Percentiles rank a stretch among this genome's conserved stretches.
phyloP scores from a whole-genome alignment of 2,888 invertebrate species.

The Plemyria rubiginata region DNA sequence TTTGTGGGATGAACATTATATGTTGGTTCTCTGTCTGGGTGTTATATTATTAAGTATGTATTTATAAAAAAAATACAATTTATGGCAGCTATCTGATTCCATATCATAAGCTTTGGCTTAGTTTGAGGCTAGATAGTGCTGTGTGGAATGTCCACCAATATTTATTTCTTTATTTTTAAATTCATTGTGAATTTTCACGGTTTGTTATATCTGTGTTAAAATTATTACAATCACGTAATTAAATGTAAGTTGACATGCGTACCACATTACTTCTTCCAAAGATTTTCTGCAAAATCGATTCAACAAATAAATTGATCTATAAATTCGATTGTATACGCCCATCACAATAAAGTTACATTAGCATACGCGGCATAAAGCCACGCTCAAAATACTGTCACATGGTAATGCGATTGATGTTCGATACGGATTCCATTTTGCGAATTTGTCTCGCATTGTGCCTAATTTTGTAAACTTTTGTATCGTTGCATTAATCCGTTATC shows the following conservation, averaged over 20 bases:
- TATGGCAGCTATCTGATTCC: too few species aligned
- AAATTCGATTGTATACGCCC: slow-evolving; percentile 53
- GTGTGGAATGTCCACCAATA: too few species aligned
- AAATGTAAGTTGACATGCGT: slow-evolving; percentile 30
- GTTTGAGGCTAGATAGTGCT: too few species aligned
- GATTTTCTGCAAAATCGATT: slow-evolving; percentile 57
- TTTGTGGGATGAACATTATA: too few species aligned
- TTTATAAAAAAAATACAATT: too few species aligned
- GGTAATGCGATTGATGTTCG: slow-evolving; percentile 70
- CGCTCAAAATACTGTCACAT: slow-evolving; percentile 59
- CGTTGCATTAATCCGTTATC: slow-evolving; percentile 72
- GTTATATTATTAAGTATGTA: too few species aligned
- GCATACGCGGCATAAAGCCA: slow-evolving; percentile 52
- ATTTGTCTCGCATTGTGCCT: slow-evolving; percentile 74
- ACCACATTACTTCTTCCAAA: slow-evolving; percentile 46
- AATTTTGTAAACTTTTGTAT: slow-evolving; percentile 54
- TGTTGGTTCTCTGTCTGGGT: too few species aligned
- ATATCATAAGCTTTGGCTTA: too few species aligned
- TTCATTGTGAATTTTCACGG: too few species aligned
- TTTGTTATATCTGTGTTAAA: background rate
- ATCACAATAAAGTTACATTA: slow-evolving; percentile 63
- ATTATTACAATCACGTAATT: slow-evolving; percentile 6
- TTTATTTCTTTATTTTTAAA: too few species aligned
- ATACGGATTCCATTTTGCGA: slow-evolving; percentile 68
- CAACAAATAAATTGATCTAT: slow-evolving; percentile 51